Conservation (phyloP, 2,113 vertebrate genomes). For the Drymodes brunneopygia region DNA sequence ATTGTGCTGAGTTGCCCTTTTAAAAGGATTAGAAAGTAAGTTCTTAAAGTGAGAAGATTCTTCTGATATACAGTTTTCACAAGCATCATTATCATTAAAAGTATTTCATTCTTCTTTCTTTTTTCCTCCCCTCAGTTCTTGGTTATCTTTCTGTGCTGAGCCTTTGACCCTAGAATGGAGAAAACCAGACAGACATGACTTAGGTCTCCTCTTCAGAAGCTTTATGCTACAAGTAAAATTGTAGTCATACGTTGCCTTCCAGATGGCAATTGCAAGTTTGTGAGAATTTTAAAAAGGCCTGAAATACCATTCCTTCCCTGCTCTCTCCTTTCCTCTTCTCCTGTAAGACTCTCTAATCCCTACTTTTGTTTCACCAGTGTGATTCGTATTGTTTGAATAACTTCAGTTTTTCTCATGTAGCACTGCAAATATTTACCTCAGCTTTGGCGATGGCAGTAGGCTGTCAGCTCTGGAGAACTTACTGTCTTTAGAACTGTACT, state of each 20-base stretch:
- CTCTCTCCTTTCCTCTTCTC: not conserved
- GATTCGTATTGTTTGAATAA: conserved; percentile 1
- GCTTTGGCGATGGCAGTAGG: not conserved
- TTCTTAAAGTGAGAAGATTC: not conserved
- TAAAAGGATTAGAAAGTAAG: not conserved
- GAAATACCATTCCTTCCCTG: not conserved
- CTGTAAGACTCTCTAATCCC: not conserved
- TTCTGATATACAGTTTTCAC: not conserved
- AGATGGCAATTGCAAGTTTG: not conserved
- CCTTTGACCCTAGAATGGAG: not conserved
- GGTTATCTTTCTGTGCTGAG: not conserved
- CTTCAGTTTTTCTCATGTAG: not conserved
- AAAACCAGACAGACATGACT: not conserved
- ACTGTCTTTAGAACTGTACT: not conserved
- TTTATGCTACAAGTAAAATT: not conserved
- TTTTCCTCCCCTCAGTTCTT: not conserved
- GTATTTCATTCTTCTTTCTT: not conserved
- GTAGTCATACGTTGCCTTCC: not conserved
- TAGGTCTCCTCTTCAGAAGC: not conserved
- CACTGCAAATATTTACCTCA: not conserved
- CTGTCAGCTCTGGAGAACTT: not conserved
- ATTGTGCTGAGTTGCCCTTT: not conserved
- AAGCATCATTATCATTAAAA: not conserved
- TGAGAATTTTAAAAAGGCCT: not conserved
- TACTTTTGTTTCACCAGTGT: not conserved